Percentiles rank a stretch among this genome's conserved stretches.
Evolutionary conservation across 2,797 vertebrate genomes (phyloP).

Genomic region (Sitta carolinensis): DNA sequence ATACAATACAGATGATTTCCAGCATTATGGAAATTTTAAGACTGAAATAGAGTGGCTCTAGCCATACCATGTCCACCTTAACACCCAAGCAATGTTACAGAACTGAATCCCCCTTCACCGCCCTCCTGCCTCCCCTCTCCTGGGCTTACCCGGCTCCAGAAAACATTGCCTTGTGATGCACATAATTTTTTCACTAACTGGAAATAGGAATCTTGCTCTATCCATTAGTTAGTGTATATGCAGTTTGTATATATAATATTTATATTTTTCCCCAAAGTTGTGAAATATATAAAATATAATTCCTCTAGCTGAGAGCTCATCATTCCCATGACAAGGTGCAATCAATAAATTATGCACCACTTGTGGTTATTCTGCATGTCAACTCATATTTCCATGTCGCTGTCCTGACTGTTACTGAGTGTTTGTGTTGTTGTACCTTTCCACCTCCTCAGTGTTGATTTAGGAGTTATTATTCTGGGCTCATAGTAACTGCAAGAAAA

Average conservation of each 20-base stretch:
- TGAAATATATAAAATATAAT: slow-evolving; percentile 76
- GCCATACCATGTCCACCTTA: neutral
- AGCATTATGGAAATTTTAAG: neutral
- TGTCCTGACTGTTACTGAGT: slow-evolving; percentile 74
- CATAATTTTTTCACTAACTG: slow-evolving; percentile 59
- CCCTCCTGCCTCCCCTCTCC: neutral
- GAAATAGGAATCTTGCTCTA: slow-evolving; percentile 66
- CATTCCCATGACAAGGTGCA: slow-evolving; percentile 75
- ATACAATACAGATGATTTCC: neutral
- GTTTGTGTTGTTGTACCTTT: slow-evolving; percentile 78
- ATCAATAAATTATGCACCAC: slow-evolving; percentile 75
- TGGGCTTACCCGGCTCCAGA: neutral
- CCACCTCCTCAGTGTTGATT: slow-evolving; percentile 76
- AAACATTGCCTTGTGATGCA: neutral
- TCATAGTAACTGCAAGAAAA: slow-evolving; percentile 75
- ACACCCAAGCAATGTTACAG: neutral
- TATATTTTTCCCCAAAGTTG: slow-evolving; percentile 72
- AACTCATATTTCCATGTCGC: slow-evolving; percentile 73
- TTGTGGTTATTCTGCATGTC: slow-evolving; percentile 74
- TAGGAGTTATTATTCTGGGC: slow-evolving; percentile 75
- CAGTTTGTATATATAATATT: slow-evolving; percentile 76
- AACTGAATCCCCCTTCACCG: accelerated
- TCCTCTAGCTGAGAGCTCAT: slow-evolving; percentile 74
- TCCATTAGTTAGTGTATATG: slow-evolving; percentile 71
- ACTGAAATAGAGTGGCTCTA: neutral